Base-by-base conservation (phyloP, 2,113 vertebrate species). In the Corythaixoides concolor region DNA sequence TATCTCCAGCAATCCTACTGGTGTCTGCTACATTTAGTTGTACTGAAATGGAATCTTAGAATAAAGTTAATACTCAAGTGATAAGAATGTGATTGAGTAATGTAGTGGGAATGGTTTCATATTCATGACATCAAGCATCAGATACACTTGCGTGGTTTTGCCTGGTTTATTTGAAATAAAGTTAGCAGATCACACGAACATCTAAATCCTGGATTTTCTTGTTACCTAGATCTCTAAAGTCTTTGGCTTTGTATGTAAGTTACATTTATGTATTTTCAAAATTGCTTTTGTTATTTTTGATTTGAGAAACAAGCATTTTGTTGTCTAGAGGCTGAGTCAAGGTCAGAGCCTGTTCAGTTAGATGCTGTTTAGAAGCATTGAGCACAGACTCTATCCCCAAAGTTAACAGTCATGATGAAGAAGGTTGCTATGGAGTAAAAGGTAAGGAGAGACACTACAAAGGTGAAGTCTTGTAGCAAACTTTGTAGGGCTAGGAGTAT, bases 1-100 rank as follows among this genome's bases (percentile, higher is more conserved):
- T 80, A 56, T 86, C 79, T 94, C 76, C 69, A 30, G 47, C 47
- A 88, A n/a, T 82, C 62, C 56, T 88, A 21, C 32, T 91, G 39
- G 35, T 85, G n/a, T 92, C 67, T 90, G n/a, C 63, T 90, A 47
- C 81, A 53, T 88, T 67, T 90, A 76, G 70, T 89, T 73, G 52
- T 76, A 74, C 41, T 95, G 81, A 88, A 90, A 50, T 70, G 74
- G 47, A 95, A 75, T 87, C 89, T 86, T 60, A 78, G 90, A 85
- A 90, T 85, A 59, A 93, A 89, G 53, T 86, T 91, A 92, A 92
- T 77, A 55, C 43, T 91, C 47, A 88, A 80, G 74, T 96, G 56
- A 75, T 91, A 92, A 93, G 85, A 94, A 91, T 77, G 89, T 82
- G 41, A 89, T 77, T 93, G 88, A 88, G 81, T 94, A 85, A 88